Conservation (phyloP, 2,113 vertebrate species). For the Puffinus mauretanicus region DNA sequence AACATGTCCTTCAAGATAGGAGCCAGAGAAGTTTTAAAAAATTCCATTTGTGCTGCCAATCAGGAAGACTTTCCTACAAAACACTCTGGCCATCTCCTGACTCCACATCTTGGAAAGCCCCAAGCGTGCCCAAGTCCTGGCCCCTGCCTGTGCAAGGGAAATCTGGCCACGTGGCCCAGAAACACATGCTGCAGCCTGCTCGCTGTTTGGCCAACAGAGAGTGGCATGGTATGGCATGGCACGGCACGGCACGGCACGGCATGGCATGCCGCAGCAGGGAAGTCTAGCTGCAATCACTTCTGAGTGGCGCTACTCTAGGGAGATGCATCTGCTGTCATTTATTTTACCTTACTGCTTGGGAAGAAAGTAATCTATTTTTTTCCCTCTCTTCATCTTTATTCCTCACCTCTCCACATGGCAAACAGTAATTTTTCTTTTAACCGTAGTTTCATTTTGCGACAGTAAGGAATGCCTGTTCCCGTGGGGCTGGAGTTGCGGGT, state of each 20-base stretch:
- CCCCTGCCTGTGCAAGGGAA: background rate
- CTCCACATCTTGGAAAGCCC: background rate
- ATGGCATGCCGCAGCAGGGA: background rate
- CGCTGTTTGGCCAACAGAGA: background rate
- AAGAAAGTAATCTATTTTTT: background rate
- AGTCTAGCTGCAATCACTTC: background rate
- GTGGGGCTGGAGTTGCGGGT: rapidly evolving
- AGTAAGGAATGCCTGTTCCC: background rate
- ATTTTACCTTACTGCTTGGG: background rate
- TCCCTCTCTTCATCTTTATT: background rate
- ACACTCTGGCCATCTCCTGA: background rate
- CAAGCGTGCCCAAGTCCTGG: background rate
- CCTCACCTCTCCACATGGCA: background rate
- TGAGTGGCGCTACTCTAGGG: background rate
- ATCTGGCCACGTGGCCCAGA: rapidly evolving
- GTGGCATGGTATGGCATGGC: rapidly evolving
- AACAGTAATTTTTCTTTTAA: background rate
- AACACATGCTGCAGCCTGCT: background rate
- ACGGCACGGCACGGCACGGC: rapidly evolving
- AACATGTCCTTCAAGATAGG: background rate
- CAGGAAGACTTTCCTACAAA: background rate
- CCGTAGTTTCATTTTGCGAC: background rate
- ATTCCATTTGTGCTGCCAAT: background rate
- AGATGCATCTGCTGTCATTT: background rate
- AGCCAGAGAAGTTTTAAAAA: background rate